Evolutionary conservation across 2,888 invertebrate species (phyloP), one percentile per base, ranked within the genome.

Genomic region (Automeris io): DNA sequence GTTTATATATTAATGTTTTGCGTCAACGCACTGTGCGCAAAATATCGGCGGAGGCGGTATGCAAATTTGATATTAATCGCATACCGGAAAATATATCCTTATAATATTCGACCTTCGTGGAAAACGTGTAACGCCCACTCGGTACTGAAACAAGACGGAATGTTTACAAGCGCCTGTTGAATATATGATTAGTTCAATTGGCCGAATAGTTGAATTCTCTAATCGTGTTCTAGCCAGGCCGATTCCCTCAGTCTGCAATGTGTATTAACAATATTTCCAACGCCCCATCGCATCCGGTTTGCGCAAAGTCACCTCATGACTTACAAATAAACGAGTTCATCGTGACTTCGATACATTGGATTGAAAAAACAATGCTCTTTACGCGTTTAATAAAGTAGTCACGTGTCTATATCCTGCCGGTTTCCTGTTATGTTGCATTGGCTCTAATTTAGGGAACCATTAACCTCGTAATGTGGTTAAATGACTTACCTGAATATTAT

Each of bases 151-250:
- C 51, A 53, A 40, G 45, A 19, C 43, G 41, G 47, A 46, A 45
- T 48, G 45, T 40, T 40, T 41, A 37, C 41, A 52, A 49, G 49
- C 46, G n/a, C n/a, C 36, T 31, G 40, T 47, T 31, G 43, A 45
- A 36, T 36, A 21, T 18, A 22, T 34, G 25, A 34, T 33, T 26
- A 9, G 34, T 5, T 22, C 9, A 24, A 35, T 12, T 26, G 25
- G 5, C 21, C 7, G 16, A 34, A 26, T 33, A 38, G 13, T 33
- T 38, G 57, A 51, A 61, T 67, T 64, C 51, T 61, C 63, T 70
- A 65, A 82, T 81, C 61, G 49, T 58, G 52, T 64, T 57, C 60
- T 68, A 71, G 69, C 73, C 80, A 70, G 77, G 79, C 79, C 79
- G 67, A 60, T 70, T 71, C 64, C 68, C 70, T 70, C 70, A 66